Conservation (phyloP, 2,113 vertebrate genomes). For the Corythoichthys intestinalis region DNA sequence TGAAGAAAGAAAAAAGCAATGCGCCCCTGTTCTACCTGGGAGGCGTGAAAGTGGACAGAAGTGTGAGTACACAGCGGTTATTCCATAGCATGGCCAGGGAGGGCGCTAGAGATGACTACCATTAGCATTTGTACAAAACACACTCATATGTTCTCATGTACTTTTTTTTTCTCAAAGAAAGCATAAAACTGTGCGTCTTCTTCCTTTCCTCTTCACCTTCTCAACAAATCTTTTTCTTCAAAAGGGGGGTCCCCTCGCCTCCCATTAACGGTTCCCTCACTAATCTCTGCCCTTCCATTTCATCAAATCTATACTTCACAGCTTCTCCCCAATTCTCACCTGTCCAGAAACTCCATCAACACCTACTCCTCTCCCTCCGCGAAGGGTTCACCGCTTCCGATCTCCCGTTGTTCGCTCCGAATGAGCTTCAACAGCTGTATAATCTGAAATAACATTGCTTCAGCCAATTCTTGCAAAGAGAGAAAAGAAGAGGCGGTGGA, state of each 20-base stretch:
- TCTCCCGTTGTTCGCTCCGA: constrained; percentile 67
- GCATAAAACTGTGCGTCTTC: constrained; percentile 18
- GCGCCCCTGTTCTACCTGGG: constrained; percentile 44
- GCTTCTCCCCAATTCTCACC: constrained; percentile 67
- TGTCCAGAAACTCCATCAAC: constrained; percentile 68
- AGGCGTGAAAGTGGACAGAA: constrained; percentile 41
- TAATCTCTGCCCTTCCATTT: constrained; percentile 66
- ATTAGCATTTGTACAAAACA: constrained; percentile 7
- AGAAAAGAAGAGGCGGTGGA: constrained; percentile 13
- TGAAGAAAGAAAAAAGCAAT: too few relatives aligned
- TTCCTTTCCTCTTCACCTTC: constrained; percentile 47
- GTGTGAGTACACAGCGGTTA: constrained; percentile 20
- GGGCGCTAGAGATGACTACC: not conserved
- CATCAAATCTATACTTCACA: constrained; percentile 65
- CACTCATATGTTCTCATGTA: constrained; percentile 22
- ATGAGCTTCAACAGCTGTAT: constrained; percentile 75
- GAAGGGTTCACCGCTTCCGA: constrained; percentile 62
- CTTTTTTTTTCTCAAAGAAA: constrained; percentile 17
- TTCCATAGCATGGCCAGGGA: constrained; percentile 22
- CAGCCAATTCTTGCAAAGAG: constrained; percentile 54
- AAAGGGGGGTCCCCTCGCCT: constrained; percentile 35
- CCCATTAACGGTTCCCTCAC: constrained; percentile 63
- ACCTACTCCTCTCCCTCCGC: constrained; percentile 59
- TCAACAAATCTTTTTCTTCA: constrained; percentile 61
- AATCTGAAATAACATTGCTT: constrained; percentile 73